phyloP scores from a whole-genome alignment of 2,113 vertebrate genomes.

The Furnarius figulus region DNA sequence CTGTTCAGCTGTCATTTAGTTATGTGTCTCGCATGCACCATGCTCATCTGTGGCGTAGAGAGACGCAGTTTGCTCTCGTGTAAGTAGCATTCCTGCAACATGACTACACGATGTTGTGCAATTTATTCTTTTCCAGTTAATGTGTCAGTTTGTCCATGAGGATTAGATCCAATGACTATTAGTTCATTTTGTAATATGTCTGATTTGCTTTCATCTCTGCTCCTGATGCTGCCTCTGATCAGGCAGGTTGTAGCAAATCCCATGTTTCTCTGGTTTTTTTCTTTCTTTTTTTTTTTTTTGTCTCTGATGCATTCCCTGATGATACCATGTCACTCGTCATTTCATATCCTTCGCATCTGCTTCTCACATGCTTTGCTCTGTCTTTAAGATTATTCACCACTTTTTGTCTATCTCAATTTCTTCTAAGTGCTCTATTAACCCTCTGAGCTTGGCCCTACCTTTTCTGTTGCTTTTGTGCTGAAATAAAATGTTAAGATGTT shows the following conservation, averaged over 20 bases:
- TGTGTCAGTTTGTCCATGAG: constrained; percentile 35
- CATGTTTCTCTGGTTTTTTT: background rate
- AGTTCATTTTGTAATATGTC: constrained; percentile 22
- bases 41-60: background rate
- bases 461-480: background rate
- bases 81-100: constrained; percentile 7
- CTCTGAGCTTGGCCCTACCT: background rate
- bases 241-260: background rate
- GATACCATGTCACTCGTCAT: background rate
- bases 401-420: background rate
- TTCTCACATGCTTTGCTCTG: background rate
- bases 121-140: constrained; percentile 17
- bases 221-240: background rate
- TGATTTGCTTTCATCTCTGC: constrained; percentile 25
- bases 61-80: background rate
- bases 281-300: background rate
- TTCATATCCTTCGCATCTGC: background rate
- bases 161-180: constrained; percentile 10
- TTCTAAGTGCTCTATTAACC: background rate
- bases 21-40: background rate
- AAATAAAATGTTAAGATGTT: background rate
- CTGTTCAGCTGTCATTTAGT: background rate
- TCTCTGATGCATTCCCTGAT: background rate
- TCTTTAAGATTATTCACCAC: background rate
- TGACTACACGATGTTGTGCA: background rate